phyloP scores from a whole-genome alignment of 1,140 invertebrate genomes.

The Triops cancriformis region DNA sequence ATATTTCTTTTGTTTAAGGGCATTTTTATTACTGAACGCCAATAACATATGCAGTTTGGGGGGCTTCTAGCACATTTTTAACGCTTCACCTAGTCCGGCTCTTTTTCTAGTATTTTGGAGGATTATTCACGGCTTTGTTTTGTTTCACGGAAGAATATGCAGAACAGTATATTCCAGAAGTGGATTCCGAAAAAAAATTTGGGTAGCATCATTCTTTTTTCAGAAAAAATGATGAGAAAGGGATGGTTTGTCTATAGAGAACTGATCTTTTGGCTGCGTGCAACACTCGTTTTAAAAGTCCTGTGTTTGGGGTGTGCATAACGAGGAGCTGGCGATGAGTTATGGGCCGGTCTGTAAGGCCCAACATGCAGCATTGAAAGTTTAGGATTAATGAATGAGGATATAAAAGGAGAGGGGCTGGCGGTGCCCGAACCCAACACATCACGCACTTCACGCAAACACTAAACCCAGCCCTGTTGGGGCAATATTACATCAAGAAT shows the following conservation, averaged over 20 bases:
- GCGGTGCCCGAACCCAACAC: conserved; percentile 11
- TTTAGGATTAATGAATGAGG: conserved; percentile 14
- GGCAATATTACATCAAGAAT: conserved; percentile 14
- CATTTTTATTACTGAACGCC: background rate
- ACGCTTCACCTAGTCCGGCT: too few species aligned
- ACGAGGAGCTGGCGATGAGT: conserved; percentile 8
- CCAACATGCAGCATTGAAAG: conserved; percentile 13
- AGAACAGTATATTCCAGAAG: too few species aligned
- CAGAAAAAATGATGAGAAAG: background rate
- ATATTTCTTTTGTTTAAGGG: background rate
- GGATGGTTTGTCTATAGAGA: background rate
- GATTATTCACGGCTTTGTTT: too few species aligned
- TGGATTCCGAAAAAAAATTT: too few species aligned
- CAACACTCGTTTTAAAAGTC: conserved; percentile 2
- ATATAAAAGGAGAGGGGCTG: conserved; percentile 13
- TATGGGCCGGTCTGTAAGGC: conserved; percentile 8
- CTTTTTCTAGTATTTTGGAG: too few species aligned
- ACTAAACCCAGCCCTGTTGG: background rate
- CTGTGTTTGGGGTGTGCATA: conserved; percentile 12
- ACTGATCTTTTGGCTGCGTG: conserved; percentile 6
- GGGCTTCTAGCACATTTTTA: background rate
- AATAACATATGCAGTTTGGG: background rate
- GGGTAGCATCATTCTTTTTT: background rate
- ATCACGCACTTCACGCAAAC: conserved; percentile 8
- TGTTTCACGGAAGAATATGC: too few species aligned